Percentiles rank a stretch among this genome's conserved stretches.
Conservation (phyloP, 1,140 invertebrate genomes). For the Trichonephila clavata region DNA sequence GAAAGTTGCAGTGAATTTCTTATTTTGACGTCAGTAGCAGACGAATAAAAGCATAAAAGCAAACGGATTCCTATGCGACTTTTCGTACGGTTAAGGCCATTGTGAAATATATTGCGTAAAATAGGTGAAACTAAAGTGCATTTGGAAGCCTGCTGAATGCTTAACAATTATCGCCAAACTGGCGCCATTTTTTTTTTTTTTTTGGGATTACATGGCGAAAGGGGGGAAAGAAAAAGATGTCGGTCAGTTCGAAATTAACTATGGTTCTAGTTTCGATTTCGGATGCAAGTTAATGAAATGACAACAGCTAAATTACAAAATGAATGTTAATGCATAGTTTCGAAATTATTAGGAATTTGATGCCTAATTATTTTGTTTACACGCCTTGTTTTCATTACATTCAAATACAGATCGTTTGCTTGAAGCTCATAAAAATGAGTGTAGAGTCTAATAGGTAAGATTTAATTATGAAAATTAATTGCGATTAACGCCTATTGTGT, state of each 20-base stretch:
- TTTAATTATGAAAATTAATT: too few species aligned
- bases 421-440: not conserved
- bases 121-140: constrained; percentile 20
- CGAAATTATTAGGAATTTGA: not conserved
- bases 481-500: too few species aligned
- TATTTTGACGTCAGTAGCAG: not conserved
- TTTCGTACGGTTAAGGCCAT: constrained; percentile 21
- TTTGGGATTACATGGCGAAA: not conserved
- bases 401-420: not conserved
- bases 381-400: not conserved
- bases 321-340: not conserved
- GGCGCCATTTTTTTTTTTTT: constrained; percentile 16
- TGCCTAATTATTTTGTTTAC: not conserved
- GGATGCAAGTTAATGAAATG: not conserved
- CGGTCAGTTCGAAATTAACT: constrained; percentile 17
- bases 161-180: constrained; percentile 27
- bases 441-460: too few species aligned
- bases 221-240: not conserved
- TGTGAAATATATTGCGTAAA: constrained; percentile 11
- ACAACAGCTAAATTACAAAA: not conserved
- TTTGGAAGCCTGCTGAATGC: not conserved
- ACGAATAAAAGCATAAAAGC: not conserved
- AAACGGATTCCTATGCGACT: not conserved
- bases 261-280: not conserved
- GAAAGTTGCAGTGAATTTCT: not conserved